Evolutionary conservation across 2,113 vertebrate genomes (phyloP).

Genomic region (Dromiciops gliroides): DNA sequence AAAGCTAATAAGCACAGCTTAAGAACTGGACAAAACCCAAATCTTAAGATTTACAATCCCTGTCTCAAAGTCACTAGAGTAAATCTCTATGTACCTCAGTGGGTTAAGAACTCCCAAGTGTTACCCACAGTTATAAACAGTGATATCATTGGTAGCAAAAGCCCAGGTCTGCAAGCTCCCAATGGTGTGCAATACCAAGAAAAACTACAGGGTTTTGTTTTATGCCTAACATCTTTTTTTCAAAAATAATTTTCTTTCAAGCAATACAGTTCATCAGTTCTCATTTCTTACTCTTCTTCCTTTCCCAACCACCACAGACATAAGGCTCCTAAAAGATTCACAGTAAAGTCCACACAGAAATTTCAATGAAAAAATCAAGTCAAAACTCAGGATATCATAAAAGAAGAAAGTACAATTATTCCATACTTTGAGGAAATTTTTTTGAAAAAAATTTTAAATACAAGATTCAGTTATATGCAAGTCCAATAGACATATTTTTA

Average conservation of each 20-base stretch:
- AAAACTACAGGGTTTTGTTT: not conserved
- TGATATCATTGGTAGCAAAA: not conserved
- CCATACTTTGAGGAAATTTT: not conserved
- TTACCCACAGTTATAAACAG: not conserved
- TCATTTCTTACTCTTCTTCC: not conserved
- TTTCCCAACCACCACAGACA: not conserved
- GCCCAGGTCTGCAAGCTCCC: not conserved
- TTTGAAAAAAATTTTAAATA: slow-evolving; percentile 3
- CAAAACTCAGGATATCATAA: not conserved
- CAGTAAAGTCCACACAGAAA: not conserved
- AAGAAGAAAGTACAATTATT: not conserved
- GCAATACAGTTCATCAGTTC: not conserved
- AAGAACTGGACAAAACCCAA: not conserved
- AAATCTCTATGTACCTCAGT: not conserved
- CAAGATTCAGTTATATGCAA: not conserved
- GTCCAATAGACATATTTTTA: slow-evolving; percentile 38
- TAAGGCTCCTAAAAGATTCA: slow-evolving; percentile 3
- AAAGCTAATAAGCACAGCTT: not conserved
- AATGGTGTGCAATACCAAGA: not conserved
- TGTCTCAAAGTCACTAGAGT: not conserved
- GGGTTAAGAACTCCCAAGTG: not conserved
- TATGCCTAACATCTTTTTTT: not conserved
- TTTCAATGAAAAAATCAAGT: not conserved
- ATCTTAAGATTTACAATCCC: not conserved
- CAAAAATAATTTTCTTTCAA: slow-evolving; percentile 1